Evolutionary conservation across 2,888 invertebrate genomes (phyloP).

Genomic region (Lutraria lutraria): DNA sequence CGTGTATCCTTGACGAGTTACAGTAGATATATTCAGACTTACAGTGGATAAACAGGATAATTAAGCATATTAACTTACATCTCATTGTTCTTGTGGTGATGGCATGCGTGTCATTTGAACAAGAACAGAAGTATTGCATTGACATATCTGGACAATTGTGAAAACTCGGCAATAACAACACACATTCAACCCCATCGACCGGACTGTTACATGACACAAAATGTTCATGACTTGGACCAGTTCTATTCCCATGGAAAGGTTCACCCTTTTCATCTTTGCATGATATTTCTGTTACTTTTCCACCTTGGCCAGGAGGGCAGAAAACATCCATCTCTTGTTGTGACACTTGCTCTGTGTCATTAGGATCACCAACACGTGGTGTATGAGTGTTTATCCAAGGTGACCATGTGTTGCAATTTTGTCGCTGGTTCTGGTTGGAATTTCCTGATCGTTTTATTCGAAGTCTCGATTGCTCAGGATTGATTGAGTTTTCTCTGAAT

Average conservation of each 20-base stretch:
- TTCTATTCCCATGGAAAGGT: not conserved
- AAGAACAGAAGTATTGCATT: not conserved
- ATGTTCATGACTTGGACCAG: not conserved
- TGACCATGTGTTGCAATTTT: constrained; percentile 3
- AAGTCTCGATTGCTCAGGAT: not conserved
- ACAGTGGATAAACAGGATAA: not conserved
- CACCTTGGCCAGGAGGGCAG: not conserved
- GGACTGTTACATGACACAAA: not conserved
- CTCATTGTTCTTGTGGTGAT: not conserved
- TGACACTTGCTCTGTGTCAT: not conserved
- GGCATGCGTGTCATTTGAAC: not conserved
- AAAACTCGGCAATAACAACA: not conserved
- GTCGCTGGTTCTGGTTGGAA: not conserved
- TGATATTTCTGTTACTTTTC: not conserved
- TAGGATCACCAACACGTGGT: not conserved
- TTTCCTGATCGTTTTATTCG: not conserved
- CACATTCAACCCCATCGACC: not conserved
- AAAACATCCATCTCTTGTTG: not conserved
- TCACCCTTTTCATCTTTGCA: not conserved
- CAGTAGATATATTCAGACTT: not conserved
- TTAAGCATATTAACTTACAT: not conserved
- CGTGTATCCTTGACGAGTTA: not conserved
- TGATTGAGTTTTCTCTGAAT: not conserved
- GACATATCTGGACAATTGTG: not conserved
- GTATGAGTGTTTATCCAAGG: not conserved